Percentiles rank a stretch among this genome's conserved stretches.
These are phyloP conservation scores for Oreochromis grahami DNA, from an alignment of 2,797 vertebrate genomes.

Conservation along the genomic window DNA sequence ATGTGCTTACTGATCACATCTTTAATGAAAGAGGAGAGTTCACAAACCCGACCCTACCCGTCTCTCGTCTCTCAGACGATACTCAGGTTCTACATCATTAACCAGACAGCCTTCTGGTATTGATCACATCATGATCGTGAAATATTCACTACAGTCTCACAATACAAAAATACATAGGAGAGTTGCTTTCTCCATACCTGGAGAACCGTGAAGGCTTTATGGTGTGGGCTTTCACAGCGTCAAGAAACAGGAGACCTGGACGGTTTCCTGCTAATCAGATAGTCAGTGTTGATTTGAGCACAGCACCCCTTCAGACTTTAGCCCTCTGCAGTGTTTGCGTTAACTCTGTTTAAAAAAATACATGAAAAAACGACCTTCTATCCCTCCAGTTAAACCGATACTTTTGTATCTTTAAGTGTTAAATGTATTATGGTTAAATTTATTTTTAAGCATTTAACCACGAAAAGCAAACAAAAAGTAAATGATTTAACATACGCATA, in stretches of 20 bases:
- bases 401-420: not conserved
- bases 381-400: not conserved
- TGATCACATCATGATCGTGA: slow-evolving; percentile 68
- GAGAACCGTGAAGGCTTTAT: slow-evolving; percentile 22
- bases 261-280: slow-evolving; percentile 53
- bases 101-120: slow-evolving; percentile 64
- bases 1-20: slow-evolving; percentile 66
- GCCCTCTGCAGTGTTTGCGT: not conserved
- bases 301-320: not conserved
- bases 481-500: not conserved
- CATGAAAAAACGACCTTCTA: not conserved
- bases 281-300: slow-evolving; percentile 1
- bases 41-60: slow-evolving; percentile 41
- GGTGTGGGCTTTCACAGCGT: slow-evolving; percentile 15
- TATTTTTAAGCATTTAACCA: not conserved
- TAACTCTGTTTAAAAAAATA: not conserved
- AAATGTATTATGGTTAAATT: not conserved
- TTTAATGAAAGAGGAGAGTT: slow-evolving; percentile 65
- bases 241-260: slow-evolving; percentile 10
- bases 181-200: slow-evolving; percentile 39
- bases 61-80: slow-evolving; percentile 34
- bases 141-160: slow-evolving; percentile 67
- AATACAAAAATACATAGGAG: slow-evolving; percentile 54
- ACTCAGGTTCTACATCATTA: slow-evolving; percentile 69
- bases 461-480: not conserved